Conservation (phyloP, 2,888 invertebrate genomes). For the Nemoura dubitans region DNA sequence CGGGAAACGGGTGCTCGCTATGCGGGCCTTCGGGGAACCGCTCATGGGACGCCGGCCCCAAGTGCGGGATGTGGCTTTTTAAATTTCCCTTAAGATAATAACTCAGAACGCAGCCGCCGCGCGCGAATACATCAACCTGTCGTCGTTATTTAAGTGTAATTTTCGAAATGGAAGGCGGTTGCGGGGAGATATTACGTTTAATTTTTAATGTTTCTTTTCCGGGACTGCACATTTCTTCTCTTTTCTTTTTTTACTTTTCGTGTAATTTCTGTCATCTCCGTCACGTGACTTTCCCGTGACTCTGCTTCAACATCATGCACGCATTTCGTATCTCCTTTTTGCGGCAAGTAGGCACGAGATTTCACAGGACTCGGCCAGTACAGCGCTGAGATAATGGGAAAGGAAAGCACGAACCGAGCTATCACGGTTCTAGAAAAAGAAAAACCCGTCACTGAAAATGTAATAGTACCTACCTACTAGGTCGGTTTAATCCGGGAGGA, state of each 20-base stretch:
- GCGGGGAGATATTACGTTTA: neutral
- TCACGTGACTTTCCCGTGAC: neutral
- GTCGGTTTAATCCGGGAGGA: neutral
- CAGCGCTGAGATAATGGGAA: neutral
- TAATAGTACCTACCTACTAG: neutral
- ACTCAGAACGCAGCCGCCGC: constrained; percentile 28
- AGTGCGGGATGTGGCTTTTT: constrained; percentile 43
- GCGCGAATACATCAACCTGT: constrained; percentile 33
- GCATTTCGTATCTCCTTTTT: neutral
- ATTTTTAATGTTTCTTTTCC: constrained; percentile 44
- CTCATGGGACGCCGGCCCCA: neutral
- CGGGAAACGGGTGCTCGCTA: no score
- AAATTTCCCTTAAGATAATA: constrained; percentile 31
- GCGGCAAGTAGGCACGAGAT: neutral
- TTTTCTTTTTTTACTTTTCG: neutral
- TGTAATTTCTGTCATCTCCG: constrained; percentile 10
- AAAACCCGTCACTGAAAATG: neutral
- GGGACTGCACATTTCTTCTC: constrained; percentile 26
- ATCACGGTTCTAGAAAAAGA: neutral
- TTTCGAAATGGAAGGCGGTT: constrained; percentile 41
- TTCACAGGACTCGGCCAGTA: neutral
- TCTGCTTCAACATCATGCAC: neutral
- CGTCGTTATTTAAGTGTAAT: constrained; percentile 44
- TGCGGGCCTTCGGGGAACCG: neutral
- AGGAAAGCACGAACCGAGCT: neutral